Base-by-base conservation (phyloP, 2,888 invertebrate species). In the Synergus umbraculus region DNA sequence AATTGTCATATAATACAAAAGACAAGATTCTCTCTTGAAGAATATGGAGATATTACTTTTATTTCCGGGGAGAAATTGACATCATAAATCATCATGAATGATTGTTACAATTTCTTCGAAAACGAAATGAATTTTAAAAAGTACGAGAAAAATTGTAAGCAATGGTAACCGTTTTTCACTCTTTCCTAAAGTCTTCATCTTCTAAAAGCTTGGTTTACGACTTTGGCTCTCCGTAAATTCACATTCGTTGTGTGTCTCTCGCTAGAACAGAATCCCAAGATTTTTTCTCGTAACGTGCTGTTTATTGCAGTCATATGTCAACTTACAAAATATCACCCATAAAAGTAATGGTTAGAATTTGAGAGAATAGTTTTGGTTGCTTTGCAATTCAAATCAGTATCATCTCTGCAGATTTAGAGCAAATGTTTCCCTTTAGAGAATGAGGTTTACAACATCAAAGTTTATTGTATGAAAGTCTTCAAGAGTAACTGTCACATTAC, bases 381-480 rank as follows among this genome's bases (percentile, higher is more conserved):
- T 60, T 60, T 60, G 60, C 60, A 60, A 60, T 60, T 22, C 60
- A 22, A 60, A 58, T 58, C 58, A 58, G 58, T 58, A 60, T 60
- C 18, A 60, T 60, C 22, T 60, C 60, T 60, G 22, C 60, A 60
- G 3, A 22, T 60, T 22, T 10, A 60, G n/a, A 60, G 60, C 60
- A 60, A 60, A 60, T 60, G 10, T 10, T 4, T 22, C 22, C 60
- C 12, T 10, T 60, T 5, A 22, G 12, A 22, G 12, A 10, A 22
- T 60, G 60, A 60, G 22, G 18, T 60, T 60, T 60, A 60, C 10
- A 10, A 22, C 18, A 12, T 10, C 1, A 60, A 12, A 58, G 2
- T 22, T 60, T 22, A 18, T 60, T 22, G 1, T 22, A 22, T 10
- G 4, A 60, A 60, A 60, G 18, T 60, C 18, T 60, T 10, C 10